Evolutionary conservation across 2,113 vertebrate species (phyloP), one percentile per base, ranked within the genome.

Genomic region (Chauna torquata): DNA sequence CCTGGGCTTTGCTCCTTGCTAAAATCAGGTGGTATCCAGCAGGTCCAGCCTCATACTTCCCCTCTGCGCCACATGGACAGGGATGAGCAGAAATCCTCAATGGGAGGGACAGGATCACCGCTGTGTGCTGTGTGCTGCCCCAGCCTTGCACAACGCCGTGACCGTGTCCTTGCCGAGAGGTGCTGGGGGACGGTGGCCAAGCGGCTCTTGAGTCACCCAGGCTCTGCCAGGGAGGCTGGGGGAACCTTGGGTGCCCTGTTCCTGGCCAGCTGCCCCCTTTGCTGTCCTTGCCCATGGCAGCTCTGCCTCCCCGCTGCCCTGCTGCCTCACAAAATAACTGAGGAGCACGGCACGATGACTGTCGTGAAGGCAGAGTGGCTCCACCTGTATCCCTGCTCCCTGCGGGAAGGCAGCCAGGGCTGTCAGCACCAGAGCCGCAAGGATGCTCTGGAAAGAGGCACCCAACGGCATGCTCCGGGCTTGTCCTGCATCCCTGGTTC

Each of bases 301-400:
- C 50, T 52, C 28, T 0, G 0, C 50, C 12, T 3, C 23, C 62
- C 47, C 2, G 13, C 36, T 64, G 17, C 6, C 16, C 18, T 5
- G 0, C 4, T 1, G 1, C 25, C 20, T 36, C 82, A 59, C n/a
- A 54, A 58, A 77, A 47, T 13, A 25, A 50, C 47, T 1, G 11
- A 65, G 44, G 20, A 58, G 57, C 20, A 9, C 30, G 45, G 57
- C 70, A 66, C 3, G 3, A n/a, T 16, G n/a, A 28, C 76, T 28
- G 11, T 34, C 11, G 3, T 2, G 9, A 54, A 11, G 12, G 59
- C 49, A 62, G 68, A 50, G 45, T 1, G 5, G 65, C 61, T 66
- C 58, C 28, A 7, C 74, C 82, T 89, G 94, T 84, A 94, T 78
- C 90, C 83, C 85, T 44, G 70, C 57, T 91, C 61, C 62, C 81